Percentiles rank a stretch among this genome's conserved stretches.
These are phyloP conservation scores for Phenganax stokvisi DNA, from an alignment of 92 coral and sea anemone species.

Conservation along the genomic window DNA sequence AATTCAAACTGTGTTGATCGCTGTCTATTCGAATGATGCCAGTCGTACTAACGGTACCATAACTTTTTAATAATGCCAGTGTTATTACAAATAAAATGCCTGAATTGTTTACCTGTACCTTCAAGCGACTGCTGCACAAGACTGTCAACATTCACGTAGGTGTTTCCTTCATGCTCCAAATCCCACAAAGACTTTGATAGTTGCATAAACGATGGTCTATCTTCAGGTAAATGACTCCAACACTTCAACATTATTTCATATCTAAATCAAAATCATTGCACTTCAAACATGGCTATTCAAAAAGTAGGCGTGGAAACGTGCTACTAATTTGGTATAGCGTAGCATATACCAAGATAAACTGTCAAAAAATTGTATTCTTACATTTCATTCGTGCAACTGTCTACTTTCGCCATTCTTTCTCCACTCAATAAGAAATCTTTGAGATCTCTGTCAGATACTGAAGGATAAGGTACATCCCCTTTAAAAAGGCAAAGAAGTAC, in stretches of 20 bases:
- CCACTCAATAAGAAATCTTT: slow-evolving; percentile 64
- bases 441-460: slow-evolving; percentile 76
- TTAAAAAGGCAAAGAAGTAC: not conserved
- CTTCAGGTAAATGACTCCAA: slow-evolving; percentile 73
- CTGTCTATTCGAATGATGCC: too few species aligned
- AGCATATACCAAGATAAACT: too few species aligned
- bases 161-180: slow-evolving; percentile 68
- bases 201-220: slow-evolving; percentile 71
- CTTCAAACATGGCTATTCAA: too few species aligned
- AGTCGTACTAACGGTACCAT: too few species aligned
- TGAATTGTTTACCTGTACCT: slow-evolving; percentile 24
- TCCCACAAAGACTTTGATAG: slow-evolving; percentile 65
- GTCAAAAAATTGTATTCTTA: slow-evolving; percentile 24
- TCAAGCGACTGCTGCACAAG: slow-evolving; percentile 63
- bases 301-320: too few species aligned
- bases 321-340: too few species aligned
- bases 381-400: slow-evolving; percentile 88
- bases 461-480: slow-evolving; percentile 88
- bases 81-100: not conserved
- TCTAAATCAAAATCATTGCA: slow-evolving; percentile 23
- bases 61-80: too few species aligned
- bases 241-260: slow-evolving; percentile 85
- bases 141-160: slow-evolving; percentile 89
- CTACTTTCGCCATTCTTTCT: slow-evolving; percentile 79
- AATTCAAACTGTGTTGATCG: not conserved